Base-by-base conservation (phyloP, 2,888 invertebrate genomes). In the Balanococcus diminutus region DNA sequence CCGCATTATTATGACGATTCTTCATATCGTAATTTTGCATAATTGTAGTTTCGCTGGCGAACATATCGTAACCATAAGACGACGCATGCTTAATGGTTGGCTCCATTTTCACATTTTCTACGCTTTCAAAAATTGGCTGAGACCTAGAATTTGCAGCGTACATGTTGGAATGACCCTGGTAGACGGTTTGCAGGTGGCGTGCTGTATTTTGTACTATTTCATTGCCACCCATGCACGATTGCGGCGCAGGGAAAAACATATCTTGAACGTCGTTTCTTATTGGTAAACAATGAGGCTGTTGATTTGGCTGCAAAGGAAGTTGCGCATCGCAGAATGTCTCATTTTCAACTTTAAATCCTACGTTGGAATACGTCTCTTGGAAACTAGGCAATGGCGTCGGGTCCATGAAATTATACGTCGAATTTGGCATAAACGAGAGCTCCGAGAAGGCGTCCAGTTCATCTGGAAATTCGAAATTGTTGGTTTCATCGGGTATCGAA, bases 291-390 rank as follows among this genome's bases (percentile, higher is more conserved):
- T 89, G 36, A 90, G 89, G 8, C 91, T 90, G 91, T 16, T 83
- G 61, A 2, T 32, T 81, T 22, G 87, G 87, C 88, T 87, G 86
- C 89, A 89, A 39, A 89, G 28, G 89, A 9, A 89, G 87, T 85
- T 90, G 90, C 42, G 89, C 89, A 56, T 89, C 88, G 79, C 89
- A 92, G 90, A 94, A 95, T 89, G 95, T 95, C 89, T 95, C 96
- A 89, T 96, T 96, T 90, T 96, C 96, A 95, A 96, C 95, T 91
- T 96, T 96, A 89, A 95, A 93, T 39, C 93, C 93, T 88, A 93
- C 92, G 67, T 92, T 88, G 92, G 92, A 87, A 93, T 92, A 89
- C 89, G 90, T 96, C 91, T 96, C 96, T 91, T 96, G 95, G 91
- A 96, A 96, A 91, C 96, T 96, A 87, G 96, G 96, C 89, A 96